These are phyloP conservation scores for Pipa parva DNA, from an alignment of 2,113 vertebrate species.

Conservation along the genomic window DNA sequence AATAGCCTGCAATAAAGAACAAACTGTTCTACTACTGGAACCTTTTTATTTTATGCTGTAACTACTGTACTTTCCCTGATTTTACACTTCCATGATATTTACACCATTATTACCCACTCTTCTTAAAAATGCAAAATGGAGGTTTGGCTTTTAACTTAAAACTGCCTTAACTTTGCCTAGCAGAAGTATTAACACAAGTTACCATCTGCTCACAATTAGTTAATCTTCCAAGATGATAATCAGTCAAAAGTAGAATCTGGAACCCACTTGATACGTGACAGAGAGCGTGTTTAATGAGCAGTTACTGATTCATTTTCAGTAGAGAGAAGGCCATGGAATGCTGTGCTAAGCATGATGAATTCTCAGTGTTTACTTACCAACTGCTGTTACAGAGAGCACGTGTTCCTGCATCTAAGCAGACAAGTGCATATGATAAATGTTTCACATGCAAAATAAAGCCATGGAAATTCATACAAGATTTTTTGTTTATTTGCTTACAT, in stretches of 20 bases:
- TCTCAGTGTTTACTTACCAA: slow-evolving; percentile 13
- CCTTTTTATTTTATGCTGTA: too few species aligned
- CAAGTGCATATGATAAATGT: neutral
- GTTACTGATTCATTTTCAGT: slow-evolving; percentile 26
- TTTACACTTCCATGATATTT: too few species aligned
- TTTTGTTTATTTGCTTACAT: neutral
- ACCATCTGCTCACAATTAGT: slow-evolving; percentile 38
- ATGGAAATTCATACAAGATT: neutral
- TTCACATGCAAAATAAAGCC: neutral
- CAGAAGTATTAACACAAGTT: too few species aligned
- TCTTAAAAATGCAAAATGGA: too few species aligned
- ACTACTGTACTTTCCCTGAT: too few species aligned
- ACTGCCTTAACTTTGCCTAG: neutral
- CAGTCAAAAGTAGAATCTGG: slow-evolving; percentile 30
- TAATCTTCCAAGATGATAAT: slow-evolving; percentile 35
- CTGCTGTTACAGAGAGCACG: slow-evolving; percentile 8
- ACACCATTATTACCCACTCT: too few species aligned
- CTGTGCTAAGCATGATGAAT: slow-evolving; percentile 7
- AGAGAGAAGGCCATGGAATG: slow-evolving; percentile 16
- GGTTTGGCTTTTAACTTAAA: slow-evolving; percentile 19
- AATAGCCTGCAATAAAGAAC: too few species aligned
- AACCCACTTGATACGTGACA: slow-evolving; percentile 31
- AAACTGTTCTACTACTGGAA: too few species aligned
- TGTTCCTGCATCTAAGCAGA: neutral
- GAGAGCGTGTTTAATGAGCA: slow-evolving; percentile 32